Conservation (phyloP, 2,113 vertebrate species). For the Genyomyrus donnyi region DNA sequence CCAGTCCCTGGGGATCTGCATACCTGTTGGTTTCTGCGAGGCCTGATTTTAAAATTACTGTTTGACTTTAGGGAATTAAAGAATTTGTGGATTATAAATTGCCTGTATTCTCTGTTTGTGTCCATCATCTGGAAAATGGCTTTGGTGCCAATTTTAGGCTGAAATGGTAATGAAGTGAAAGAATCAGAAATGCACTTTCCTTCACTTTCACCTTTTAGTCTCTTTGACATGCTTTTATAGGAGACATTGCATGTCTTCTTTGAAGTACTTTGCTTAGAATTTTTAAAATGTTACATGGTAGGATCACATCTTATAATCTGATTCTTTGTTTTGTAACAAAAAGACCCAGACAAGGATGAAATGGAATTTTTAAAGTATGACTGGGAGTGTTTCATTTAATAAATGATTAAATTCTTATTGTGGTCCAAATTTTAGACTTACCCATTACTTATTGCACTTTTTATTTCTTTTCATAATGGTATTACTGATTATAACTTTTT, state of each 20-base stretch:
- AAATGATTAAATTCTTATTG: neutral
- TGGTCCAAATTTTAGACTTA: neutral
- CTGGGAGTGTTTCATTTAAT: neutral
- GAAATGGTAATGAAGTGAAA: constrained; percentile 35
- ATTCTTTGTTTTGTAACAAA: neutral
- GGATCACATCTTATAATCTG: neutral
- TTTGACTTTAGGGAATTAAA: constrained; percentile 32
- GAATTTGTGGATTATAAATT: neutral
- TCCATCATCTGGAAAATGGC: constrained; percentile 29
- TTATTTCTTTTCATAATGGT: neutral
- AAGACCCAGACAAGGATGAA: neutral
- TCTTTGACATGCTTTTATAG: constrained; percentile 24
- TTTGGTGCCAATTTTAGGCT: constrained; percentile 29
- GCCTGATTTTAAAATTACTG: constrained; percentile 17
- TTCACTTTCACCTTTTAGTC: constrained; percentile 34
- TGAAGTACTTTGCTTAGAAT: constrained; percentile 9
- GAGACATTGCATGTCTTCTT: constrained; percentile 19
- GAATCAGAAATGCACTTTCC: constrained; percentile 33
- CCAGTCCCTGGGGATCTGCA: neutral
- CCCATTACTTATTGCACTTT: neutral
- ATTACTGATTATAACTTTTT: neutral
- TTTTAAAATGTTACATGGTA: neutral
- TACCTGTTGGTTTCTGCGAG: neutral
- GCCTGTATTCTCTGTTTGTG: constrained; percentile 4
- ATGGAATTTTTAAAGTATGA: neutral